A percentile compares a stretch with the other conserved stretches of the same genome.
phyloP scores from a whole-genome alignment of 2,888 invertebrate species.

The Hirtodrosophila trivittata region DNA sequence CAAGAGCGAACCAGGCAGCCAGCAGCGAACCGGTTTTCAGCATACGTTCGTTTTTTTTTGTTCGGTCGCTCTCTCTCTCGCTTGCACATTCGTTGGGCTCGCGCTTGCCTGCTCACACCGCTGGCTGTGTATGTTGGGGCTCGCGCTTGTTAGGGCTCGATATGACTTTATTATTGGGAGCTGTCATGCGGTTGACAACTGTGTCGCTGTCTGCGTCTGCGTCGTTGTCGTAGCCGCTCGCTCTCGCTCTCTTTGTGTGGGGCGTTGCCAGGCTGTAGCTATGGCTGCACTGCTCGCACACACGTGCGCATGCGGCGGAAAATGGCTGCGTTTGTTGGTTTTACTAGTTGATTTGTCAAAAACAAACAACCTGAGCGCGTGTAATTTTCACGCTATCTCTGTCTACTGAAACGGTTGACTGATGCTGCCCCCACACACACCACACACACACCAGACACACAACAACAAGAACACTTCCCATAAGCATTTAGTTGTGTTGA shows the following conservation, averaged over 20 bases:
- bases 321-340: slow-evolving; percentile 74
- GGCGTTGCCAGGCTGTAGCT: slow-evolving; percentile 44
- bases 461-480: slow-evolving; percentile 17
- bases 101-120: slow-evolving; percentile 39
- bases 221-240: slow-evolving; percentile 11
- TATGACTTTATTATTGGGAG: slow-evolving; percentile 81
- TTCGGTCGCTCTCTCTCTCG: slow-evolving; percentile 16
- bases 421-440: slow-evolving; percentile 6
- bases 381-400: slow-evolving; percentile 27
- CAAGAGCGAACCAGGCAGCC: slow-evolving; percentile 36
- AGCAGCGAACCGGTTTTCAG: slow-evolving; percentile 63
- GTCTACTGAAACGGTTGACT: slow-evolving; percentile 54
- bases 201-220: slow-evolving; percentile 62
- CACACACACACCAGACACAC: neutral
- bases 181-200: slow-evolving; percentile 80
- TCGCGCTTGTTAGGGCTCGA: slow-evolving; percentile 77
- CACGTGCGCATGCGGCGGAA: slow-evolving; percentile 48
- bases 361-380: neutral
- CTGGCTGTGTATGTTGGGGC: slow-evolving; percentile 41
- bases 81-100: slow-evolving; percentile 7
- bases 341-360: slow-evolving; percentile 72
- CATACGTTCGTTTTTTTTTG: slow-evolving; percentile 19
- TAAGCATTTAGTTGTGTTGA: slow-evolving; percentile 72
- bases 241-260: slow-evolving; percentile 26
- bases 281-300: slow-evolving; percentile 47